Base-by-base conservation (phyloP, 2,888 invertebrate species). In the Drosophila tripunctata region DNA sequence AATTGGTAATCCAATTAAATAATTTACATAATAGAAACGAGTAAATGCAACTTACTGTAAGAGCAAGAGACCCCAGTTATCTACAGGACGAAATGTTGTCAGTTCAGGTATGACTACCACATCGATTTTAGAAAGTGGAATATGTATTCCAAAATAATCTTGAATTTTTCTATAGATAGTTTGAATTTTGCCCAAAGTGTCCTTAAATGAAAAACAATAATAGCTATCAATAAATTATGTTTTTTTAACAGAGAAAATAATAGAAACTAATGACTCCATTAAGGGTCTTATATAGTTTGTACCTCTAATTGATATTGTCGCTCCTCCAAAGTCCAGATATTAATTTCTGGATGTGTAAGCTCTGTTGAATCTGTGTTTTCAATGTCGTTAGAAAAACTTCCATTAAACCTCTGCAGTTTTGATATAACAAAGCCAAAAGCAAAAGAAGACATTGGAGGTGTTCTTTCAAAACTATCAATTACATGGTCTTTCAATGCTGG, bases 21-120 rank as follows among this genome's bases (percentile, higher is more conserved):
- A 7, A 10, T 22, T n/a, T n/a, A n/a, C 2, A 10, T 14, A 33
- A 7, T 50, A 4, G 24, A 1, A 12, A 8, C n/a, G n/a, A 12
- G 8, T 12, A 17, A 19, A 5, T 4, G 0, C 5, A 47, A 89
- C 92, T 92, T 92, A 96, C 96, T 94, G 96, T 89, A 96, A 95
- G 31, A 96, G 92, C 71, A 96, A 93, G 2, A 96, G 92, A 3
- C 96, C 96, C 96, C 96, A 96, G 83, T 94, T 95, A 79, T 96
- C 96, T 3, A 94, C 94, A 0, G 96, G 95, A 74, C 94, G 94
- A 1, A 94, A 93, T 0, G 94, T 94, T 67, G 93, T 93, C 71
- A 95, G 94, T 67, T 93, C 94, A 0, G 96, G 96, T 47, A 96
- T 91, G 0, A 95, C 95, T 0, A 96, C 92, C 2, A 96, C 91